Evolutionary conservation across 2,888 invertebrate species (phyloP), one percentile per base, ranked within the genome.

Genomic region (Microchrysa polita): DNA sequence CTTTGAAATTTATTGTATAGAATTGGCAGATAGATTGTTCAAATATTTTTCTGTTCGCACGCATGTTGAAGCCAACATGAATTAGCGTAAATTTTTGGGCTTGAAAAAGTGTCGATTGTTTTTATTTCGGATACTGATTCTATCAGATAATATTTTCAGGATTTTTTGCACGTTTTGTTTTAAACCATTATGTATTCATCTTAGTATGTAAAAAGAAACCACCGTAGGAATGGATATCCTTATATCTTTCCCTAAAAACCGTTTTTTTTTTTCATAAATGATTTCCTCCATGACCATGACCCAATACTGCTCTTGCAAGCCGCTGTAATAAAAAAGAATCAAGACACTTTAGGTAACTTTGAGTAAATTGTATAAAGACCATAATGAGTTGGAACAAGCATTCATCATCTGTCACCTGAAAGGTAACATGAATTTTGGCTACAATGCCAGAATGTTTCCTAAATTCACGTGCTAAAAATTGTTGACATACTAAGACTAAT

Each of bases 391-490:
- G 27, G n/a, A 22, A 65, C 27, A 20, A 9, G 20, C 22, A 44
- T 42, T 48, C 72, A 72, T 61, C 60, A 72, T 72, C 72, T 72
- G 72, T 72, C 72, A 72, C 72, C 72, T 72, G 72, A 72, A 60
- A 72, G 72, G 72, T 72, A 72, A 72, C 72, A 61, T 40, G 72
- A 27, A 59, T 60, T 61, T 61, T 72, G 72, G 72, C 72, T 20
- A 7, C 61, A 9, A 16, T 60, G 48, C 72, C 60, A 52, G 52
- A 72, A 44, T 20, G n/a, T 44, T 61, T 60, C 18, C 48, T 16
- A 23, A 40, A 61, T 72, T 72, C 72, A 72, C 72, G 72, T 61
- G 72, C 27, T 34, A 34, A 34, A 34, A 34, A 34, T 34, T 34
- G 27, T 7, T 34, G 59, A 59, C 59, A 59, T 59, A 59, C 59